Evolutionary conservation across 2,113 vertebrate genomes (phyloP).

Genomic region (Poecile atricapillus): DNA sequence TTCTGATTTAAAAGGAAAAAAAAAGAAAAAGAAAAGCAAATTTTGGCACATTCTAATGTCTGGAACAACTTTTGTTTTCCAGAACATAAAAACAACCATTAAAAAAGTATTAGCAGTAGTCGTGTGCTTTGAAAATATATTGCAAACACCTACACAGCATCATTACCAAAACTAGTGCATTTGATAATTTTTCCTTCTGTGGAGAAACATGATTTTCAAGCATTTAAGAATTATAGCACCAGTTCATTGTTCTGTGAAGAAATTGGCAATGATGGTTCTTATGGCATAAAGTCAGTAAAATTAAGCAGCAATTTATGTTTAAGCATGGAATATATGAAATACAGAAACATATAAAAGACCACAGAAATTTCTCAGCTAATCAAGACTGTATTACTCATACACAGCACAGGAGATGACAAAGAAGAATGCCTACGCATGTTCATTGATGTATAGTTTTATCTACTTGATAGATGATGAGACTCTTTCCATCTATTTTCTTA

Average conservation of each 20-base stretch:
- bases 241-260: background rate
- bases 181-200: background rate
- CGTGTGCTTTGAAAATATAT: background rate
- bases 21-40: background rate
- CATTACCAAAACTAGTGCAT: background rate
- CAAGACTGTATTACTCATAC: background rate
- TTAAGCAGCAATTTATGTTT: background rate
- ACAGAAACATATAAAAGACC: background rate
- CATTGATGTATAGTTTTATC: slow-evolving; percentile 32
- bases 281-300: background rate
- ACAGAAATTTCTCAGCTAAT: background rate
- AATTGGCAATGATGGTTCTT: background rate
- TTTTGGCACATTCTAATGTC: background rate
- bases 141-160: background rate
- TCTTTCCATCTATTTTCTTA: slow-evolving; percentile 35
- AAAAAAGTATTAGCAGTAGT: background rate
- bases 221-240: background rate
- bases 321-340: background rate
- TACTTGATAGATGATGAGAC: background rate
- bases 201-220: background rate
- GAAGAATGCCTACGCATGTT: background rate
- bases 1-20: background rate
- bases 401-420: background rate
- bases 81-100: background rate
- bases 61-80: background rate